Conservation (phyloP, 2,888 invertebrate species). For the Epinotia ramella region DNA sequence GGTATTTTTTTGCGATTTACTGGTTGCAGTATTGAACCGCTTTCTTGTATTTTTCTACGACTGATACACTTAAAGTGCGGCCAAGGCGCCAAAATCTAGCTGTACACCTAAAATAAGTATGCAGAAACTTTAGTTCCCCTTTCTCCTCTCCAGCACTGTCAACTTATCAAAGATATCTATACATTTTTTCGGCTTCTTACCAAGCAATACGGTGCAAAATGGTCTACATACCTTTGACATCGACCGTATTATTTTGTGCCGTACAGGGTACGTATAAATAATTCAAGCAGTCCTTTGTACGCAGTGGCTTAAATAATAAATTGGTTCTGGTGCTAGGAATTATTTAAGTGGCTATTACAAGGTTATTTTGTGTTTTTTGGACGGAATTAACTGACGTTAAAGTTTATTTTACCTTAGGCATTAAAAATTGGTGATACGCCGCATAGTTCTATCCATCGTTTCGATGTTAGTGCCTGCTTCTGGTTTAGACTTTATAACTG, state of each 20-base stretch:
- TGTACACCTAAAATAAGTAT: too few species aligned
- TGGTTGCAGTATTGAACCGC: too few species aligned
- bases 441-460: too few species aligned
- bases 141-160: too few species aligned
- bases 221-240: background rate
- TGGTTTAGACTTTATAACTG: too few species aligned
- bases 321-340: background rate
- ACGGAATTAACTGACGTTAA: background rate
- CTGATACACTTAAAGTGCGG: too few species aligned
- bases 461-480: too few species aligned
- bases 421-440: background rate
- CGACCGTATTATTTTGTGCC: constrained; percentile 1
- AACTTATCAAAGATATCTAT: too few species aligned
- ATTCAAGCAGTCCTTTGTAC: constrained; percentile 28
- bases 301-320: constrained; percentile 39
- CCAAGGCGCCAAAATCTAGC: too few species aligned
- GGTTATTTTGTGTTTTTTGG: constrained; percentile 12
- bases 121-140: too few species aligned
- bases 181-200: background rate
- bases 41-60: too few species aligned
- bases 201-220: background rate
- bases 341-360: constrained; percentile 14
- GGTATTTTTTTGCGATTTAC: too few species aligned
- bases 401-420: background rate
- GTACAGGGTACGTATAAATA: constrained; percentile 8